Base-by-base conservation (phyloP, 2,888 invertebrate genomes). In the Cristatella mucedo region DNA sequence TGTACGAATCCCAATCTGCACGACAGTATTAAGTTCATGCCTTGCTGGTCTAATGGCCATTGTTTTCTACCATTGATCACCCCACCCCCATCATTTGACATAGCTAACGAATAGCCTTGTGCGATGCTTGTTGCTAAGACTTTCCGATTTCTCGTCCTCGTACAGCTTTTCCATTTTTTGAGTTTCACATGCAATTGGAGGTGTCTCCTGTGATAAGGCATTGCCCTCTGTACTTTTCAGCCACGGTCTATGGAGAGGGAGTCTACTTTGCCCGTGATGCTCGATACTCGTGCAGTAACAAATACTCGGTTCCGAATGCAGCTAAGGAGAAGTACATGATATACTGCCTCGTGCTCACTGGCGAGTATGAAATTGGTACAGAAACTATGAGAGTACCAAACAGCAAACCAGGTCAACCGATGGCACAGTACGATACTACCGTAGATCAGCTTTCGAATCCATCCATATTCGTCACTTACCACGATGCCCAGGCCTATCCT, bases 401-500 rank as follows among this genome's bases (percentile, higher is more conserved):
- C 13, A 2, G 21, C 0, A 50, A 50, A 34, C 31, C 38, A 19
- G 32, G 42, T 7, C 29, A 40, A 7, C 37, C 42, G 19, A 29
- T 41, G 6, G 33, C 45, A 11, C 41, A 50, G 21, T 59, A 49
- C 45, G 57, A 61, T 40, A 55, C 57, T 13, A 53, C 53, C 3
- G 51, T 50, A 1, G 51, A 55, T 36, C 50, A 49, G 41, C 40
- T 38, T 5, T 7, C 11, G 1, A 38, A 29, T 7, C 50, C 52
- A 22, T 16, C 30, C 1, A 59, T 59, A 42, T 60, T 48, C 45
- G 51, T 59, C n/a, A 53, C 59, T 16, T 61, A 58, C 41, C 48
- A 54, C 45, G 61, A 61, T 41, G 51, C 53, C 0, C 57, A 56
- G 32, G 57, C 56, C 1, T 60, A 59, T 41, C 59, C 59, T 2